Percentiles rank a stretch among this genome's conserved stretches.
Conservation (phyloP, 30 jellyfish, hydroid and myxozoan genomes). For the Pelagia noctiluca region DNA sequence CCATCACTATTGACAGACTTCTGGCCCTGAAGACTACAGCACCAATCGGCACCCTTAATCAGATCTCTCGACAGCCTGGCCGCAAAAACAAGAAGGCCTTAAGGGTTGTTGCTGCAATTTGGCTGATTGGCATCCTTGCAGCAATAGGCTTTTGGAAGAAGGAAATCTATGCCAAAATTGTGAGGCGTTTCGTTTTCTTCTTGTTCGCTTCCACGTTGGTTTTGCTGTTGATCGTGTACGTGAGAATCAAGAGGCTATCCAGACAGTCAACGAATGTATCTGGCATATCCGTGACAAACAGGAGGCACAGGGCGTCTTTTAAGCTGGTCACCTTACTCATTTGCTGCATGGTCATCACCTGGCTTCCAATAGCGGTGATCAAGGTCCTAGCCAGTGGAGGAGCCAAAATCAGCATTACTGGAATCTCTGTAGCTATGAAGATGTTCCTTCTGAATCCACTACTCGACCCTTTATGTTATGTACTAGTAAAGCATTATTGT, state of each 20-base stretch:
- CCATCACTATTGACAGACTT: constrained; percentile 17
- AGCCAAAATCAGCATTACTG: background rate
- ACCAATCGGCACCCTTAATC: constrained; percentile 12
- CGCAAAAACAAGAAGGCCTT: background rate
- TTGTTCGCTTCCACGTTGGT: background rate
- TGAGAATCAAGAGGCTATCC: too few species aligned
- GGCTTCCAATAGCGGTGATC: constrained; percentile 12
- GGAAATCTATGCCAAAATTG: background rate
- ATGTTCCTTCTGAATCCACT: background rate
- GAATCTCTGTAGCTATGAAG: background rate
- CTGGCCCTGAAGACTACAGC: background rate
- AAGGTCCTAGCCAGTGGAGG: background rate
- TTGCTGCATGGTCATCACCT: too few species aligned
- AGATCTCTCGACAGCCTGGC: background rate
- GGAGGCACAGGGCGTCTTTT: too few species aligned
- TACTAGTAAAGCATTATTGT: background rate
- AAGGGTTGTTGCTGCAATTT: constrained; percentile 13
- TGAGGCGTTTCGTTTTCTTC: background rate
- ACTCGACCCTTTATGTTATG: constrained; percentile 18
- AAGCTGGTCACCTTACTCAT: too few species aligned
- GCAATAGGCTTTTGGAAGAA: background rate
- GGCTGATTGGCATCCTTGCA: background rate
- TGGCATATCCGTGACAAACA: too few species aligned
- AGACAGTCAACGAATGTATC: too few species aligned
- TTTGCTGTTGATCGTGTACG: too few species aligned